These are phyloP conservation scores for Drosophila neocordata DNA, from an alignment of 1,140 invertebrate genomes.

Conservation along the genomic window DNA sequence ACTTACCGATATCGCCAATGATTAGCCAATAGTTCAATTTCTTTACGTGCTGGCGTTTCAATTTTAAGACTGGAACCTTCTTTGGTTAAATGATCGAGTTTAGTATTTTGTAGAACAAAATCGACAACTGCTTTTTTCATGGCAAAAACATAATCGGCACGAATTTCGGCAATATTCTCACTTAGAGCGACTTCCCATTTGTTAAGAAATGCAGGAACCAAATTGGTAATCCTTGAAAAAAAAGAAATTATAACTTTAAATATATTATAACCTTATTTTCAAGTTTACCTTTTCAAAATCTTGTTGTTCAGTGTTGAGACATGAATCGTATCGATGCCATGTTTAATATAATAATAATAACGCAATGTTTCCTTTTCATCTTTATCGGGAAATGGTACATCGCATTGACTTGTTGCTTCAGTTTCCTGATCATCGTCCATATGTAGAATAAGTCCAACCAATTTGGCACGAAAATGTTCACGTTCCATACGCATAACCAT, in stretches of 20 bases:
- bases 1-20: slow-evolving; percentile 81
- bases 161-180: slow-evolving; percentile 86
- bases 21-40: slow-evolving; percentile 83
- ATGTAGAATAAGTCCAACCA: slow-evolving; percentile 89
- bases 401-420: slow-evolving; percentile 31
- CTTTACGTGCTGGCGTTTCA: slow-evolving; percentile 83
- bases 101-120: slow-evolving; percentile 92
- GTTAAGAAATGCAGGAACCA: slow-evolving; percentile 84
- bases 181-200: slow-evolving; percentile 85
- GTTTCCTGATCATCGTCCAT: slow-evolving; percentile 83
- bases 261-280: not conserved
- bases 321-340: slow-evolving; percentile 93
- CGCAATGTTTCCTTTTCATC: slow-evolving; percentile 88
- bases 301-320: slow-evolving; percentile 90
- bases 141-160: slow-evolving; percentile 91
- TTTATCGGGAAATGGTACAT: slow-evolving; percentile 83
- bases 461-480: slow-evolving; percentile 91
- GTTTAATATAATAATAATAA: slow-evolving; percentile 95
- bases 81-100: slow-evolving; percentile 50
- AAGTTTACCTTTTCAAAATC: slow-evolving; percentile 84
- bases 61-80: slow-evolving; percentile 82
- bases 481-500: slow-evolving; percentile 87
- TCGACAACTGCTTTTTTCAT: slow-evolving; percentile 95
- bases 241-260: not conserved
- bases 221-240: slow-evolving; percentile 75